phyloP scores from a whole-genome alignment of 1,140 invertebrate genomes.

The Drosophila pruinosa region DNA sequence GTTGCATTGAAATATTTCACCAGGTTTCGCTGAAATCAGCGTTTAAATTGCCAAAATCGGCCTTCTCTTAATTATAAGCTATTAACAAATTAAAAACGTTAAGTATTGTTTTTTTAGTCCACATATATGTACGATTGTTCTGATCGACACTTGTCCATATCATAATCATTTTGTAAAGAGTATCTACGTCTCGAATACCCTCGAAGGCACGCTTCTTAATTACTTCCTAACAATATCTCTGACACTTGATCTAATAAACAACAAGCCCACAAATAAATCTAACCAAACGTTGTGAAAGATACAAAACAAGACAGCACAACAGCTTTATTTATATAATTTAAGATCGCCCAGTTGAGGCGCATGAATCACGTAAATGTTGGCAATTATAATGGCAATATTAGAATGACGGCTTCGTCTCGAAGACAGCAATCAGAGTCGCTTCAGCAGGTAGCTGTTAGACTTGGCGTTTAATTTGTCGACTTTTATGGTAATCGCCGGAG shows the following conservation, averaged over 20 bases:
- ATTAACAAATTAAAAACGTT: too few relatives aligned
- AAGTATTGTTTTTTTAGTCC: too few relatives aligned
- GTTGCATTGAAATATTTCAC: too few relatives aligned
- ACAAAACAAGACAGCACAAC: not conserved
- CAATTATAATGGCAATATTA: constrained; percentile 37
- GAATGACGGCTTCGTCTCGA: constrained; percentile 12
- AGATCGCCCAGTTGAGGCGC: constrained; percentile 13
- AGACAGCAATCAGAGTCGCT: constrained; percentile 4
- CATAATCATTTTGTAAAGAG: not conserved
- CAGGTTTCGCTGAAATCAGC: too few relatives aligned
- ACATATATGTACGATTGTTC: too few relatives aligned
- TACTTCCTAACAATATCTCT: constrained; percentile 23
- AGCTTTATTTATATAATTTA: constrained; percentile 24
- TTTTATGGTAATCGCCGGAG: constrained; percentile 62
- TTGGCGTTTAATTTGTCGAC: constrained; percentile 32
- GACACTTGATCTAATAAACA: constrained; percentile 22
- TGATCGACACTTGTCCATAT: too few relatives aligned
- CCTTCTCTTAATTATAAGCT: too few relatives aligned
- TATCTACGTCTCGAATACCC: not conserved
- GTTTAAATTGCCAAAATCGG: too few relatives aligned
- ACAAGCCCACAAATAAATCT: constrained; percentile 34
- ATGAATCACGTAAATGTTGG: constrained; percentile 34
- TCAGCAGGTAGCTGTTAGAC: constrained; percentile 13
- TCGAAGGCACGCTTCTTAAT: not conserved
- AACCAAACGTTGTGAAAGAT: not conserved